Evolutionary conservation across 2,888 invertebrate species (phyloP).

Genomic region (Amiota mariae): DNA sequence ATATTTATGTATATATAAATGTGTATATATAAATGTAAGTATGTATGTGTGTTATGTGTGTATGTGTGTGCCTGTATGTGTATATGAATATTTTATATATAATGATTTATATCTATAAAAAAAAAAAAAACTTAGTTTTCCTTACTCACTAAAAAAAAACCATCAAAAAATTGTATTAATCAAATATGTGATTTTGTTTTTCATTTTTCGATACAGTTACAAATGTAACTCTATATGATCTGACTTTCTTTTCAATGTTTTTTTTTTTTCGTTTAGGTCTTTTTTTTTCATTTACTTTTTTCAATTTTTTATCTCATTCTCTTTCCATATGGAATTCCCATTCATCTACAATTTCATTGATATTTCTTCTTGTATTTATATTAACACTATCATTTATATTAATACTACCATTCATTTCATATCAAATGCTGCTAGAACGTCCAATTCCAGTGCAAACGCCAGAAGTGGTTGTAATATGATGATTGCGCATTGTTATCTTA

Average conservation of each 20-base stretch:
- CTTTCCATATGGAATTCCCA: not conserved
- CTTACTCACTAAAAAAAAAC: not conserved
- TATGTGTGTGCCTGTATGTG: not conserved
- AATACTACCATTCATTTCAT: not conserved
- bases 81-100: not conserved
- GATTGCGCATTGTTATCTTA: conserved; percentile 61
- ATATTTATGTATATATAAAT: not conserved
- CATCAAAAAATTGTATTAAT: no score
- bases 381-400: no score
- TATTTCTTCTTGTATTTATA: no score
- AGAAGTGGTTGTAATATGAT: conserved; percentile 72
- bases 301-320: conserved; percentile 22
- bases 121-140: not conserved
- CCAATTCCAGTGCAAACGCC: conserved; percentile 70
- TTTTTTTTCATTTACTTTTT: conserved; percentile 45
- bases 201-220: no score
- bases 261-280: not conserved
- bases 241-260: not conserved
- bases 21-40: not conserved
- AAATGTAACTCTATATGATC: not conserved
- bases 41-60: not conserved
- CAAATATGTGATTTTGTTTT: no score
- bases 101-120: not conserved
- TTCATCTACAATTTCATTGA: not conserved
- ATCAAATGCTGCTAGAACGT: conserved; percentile 71